A percentile compares a stretch with the other conserved stretches of the same genome.
Conservation (phyloP, 2,797 vertebrate species). For the Threskiornis aethiopicus region DNA sequence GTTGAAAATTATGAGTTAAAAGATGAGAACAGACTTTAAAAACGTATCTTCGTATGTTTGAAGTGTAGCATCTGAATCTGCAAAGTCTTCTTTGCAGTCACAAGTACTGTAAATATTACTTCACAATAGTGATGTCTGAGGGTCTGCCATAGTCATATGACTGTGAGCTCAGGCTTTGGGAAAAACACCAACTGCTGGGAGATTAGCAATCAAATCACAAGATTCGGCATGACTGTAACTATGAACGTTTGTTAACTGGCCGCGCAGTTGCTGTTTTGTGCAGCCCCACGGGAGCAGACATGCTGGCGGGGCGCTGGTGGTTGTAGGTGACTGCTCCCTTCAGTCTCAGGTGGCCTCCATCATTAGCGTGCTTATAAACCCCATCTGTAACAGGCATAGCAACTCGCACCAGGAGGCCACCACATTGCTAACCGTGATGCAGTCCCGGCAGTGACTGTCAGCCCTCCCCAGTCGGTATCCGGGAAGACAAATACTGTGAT, state of each 20-base stretch:
- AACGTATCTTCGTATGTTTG: not conserved
- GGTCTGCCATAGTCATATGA: conserved; percentile 10
- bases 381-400: fast-evolving
- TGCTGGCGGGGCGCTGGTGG: fast-evolving
- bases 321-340: not conserved
- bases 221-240: not conserved
- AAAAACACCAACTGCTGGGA: not conserved
- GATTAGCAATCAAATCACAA: conserved; percentile 43
- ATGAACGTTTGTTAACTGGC: not conserved
- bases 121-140: not conserved
- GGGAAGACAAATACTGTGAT: fast-evolving
- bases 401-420: fast-evolving
- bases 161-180: not conserved
- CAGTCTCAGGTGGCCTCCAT: not conserved
- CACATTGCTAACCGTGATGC: fast-evolving
- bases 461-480: fast-evolving
- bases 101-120: not conserved
- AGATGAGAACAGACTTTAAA: not conserved
- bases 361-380: fast-evolving
- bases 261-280: not conserved
- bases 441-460: fast-evolving
- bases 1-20: not conserved
- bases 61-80: not conserved
- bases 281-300: fast-evolving
- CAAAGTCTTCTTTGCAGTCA: not conserved